phyloP scores from a whole-genome alignment of 1,140 invertebrate species.

The Rhynchophorus ferrugineus region DNA sequence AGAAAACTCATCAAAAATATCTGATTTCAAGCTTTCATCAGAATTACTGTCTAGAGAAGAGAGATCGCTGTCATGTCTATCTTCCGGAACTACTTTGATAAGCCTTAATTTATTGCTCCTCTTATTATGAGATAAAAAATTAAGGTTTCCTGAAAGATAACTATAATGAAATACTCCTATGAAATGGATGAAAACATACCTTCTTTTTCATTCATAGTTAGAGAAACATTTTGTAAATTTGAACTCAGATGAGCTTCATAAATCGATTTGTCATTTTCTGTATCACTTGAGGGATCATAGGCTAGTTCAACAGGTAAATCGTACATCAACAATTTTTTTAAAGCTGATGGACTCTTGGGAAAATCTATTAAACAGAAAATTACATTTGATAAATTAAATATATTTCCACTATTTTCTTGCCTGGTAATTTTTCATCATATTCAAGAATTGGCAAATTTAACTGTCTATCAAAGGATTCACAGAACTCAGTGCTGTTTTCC shows the following conservation, averaged over 20 bases:
- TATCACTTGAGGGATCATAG: slow-evolving; percentile 32
- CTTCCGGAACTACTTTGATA: slow-evolving; percentile 33
- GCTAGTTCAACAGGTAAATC: slow-evolving; percentile 35
- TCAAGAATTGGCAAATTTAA: slow-evolving; percentile 27
- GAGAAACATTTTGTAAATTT: slow-evolving; percentile 39
- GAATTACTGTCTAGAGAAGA: slow-evolving; percentile 37
- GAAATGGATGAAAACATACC: slow-evolving; percentile 20
- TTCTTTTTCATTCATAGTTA: slow-evolving; percentile 41
- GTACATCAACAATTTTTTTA: slow-evolving; percentile 33
- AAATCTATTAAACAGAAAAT: slow-evolving; percentile 27
- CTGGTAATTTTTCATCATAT: slow-evolving; percentile 32
- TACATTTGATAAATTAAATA: not conserved
- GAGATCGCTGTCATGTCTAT: slow-evolving; percentile 32
- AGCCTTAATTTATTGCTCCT: slow-evolving; percentile 39
- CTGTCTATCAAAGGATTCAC: slow-evolving; percentile 25
- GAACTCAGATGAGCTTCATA: slow-evolving; percentile 41
- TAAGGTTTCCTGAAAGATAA: slow-evolving; percentile 34
- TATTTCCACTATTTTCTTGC: slow-evolving; percentile 12
- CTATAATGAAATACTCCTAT: not conserved
- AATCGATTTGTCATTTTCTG: slow-evolving; percentile 39
- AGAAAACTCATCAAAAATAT: slow-evolving; percentile 34
- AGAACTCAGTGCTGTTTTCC: slow-evolving; percentile 20
- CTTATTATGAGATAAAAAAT: slow-evolving; percentile 38
- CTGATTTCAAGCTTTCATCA: slow-evolving; percentile 38
- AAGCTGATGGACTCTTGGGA: slow-evolving; percentile 35